These are phyloP conservation scores for Budorcas taxicolor DNA, from an alignment of 2,113 vertebrate genomes.

Conservation along the genomic window DNA sequence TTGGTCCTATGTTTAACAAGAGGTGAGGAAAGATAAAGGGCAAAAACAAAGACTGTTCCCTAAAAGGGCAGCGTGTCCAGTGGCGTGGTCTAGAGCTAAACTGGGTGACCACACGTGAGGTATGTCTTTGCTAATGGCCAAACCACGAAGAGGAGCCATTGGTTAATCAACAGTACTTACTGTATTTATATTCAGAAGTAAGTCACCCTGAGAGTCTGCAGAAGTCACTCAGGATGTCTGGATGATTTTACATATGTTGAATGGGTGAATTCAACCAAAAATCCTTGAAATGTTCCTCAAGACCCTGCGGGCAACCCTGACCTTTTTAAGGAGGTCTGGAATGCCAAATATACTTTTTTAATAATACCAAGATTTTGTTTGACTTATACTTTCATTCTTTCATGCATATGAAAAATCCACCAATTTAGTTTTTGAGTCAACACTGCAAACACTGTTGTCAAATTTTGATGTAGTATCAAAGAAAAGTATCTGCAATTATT, in stretches of 20 bases:
- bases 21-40: neutral
- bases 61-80: neutral
- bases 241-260: neutral
- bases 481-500: neutral
- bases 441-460: neutral
- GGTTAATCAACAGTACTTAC: neutral
- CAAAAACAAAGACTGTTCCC: neutral
- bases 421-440: neutral
- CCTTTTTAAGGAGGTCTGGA: neutral
- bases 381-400: neutral
- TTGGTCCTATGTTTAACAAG: neutral
- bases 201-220: neutral
- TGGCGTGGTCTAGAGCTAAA: no score
- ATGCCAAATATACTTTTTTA: neutral
- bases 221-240: neutral
- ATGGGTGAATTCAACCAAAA: neutral
- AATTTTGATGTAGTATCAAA: neutral
- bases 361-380: neutral
- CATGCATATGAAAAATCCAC: neutral
- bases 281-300: neutral
- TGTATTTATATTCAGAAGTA: neutral
- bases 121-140: no score
- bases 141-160: fast-evolving
- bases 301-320: neutral
- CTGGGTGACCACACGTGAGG: neutral